Conservation (phyloP, 2,888 invertebrate genomes). For the Oscheius sp. region DNA sequence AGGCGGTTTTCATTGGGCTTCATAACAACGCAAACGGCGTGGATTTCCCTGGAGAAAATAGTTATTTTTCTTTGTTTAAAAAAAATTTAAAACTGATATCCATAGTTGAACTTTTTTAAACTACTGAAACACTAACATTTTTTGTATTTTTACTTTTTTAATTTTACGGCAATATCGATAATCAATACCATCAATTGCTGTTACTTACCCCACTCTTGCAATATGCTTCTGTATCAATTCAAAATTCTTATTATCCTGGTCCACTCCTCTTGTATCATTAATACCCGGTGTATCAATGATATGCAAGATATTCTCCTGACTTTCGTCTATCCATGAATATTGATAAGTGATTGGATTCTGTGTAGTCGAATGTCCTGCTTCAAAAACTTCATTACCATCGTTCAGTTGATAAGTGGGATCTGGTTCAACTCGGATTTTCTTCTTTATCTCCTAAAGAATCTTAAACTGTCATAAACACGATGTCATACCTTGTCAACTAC, state of each 20-base stretch:
- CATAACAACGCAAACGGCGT: constrained; percentile 46
- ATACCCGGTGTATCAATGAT: constrained; percentile 27
- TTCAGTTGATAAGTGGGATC: not conserved
- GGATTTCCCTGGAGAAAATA: constrained; percentile 21
- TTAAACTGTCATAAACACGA: too few species aligned
- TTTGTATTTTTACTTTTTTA: too few species aligned
- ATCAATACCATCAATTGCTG: too few species aligned
- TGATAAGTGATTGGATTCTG: not conserved
- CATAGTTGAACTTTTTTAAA: too few species aligned
- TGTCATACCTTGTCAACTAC: too few species aligned
- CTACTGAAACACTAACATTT: too few species aligned
- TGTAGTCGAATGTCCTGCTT: not conserved
- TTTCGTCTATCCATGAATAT: not conserved
- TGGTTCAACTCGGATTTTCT: not conserved
- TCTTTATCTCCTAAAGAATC: not conserved
- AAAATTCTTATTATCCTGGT: constrained; percentile 15
- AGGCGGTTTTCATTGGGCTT: constrained; percentile 41
- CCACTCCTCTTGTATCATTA: not conserved
- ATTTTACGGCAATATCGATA: too few species aligned
- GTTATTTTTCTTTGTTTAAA: too few species aligned
- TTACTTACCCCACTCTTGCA: not conserved
- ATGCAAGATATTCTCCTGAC: not conserved
- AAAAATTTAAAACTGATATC: too few species aligned
- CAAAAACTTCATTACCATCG: not conserved
- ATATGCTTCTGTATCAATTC: constrained; percentile 1